A percentile compares a stretch with the other conserved stretches of the same genome.
Evolutionary conservation across 2,888 invertebrate genomes (phyloP).

Genomic region (Labia minor): DNA sequence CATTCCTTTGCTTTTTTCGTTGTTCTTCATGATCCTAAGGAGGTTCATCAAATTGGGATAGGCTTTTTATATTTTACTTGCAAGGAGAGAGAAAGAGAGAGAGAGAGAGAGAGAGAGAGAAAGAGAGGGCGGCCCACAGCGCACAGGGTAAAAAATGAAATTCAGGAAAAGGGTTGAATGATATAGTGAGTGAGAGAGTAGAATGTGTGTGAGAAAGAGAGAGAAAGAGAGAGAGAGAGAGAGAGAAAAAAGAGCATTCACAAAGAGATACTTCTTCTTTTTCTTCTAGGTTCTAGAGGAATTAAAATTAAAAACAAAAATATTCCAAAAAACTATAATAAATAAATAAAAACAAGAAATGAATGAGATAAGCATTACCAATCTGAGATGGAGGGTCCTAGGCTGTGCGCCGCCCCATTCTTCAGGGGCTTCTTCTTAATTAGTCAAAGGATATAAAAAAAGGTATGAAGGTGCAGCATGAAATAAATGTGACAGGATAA

Average conservation of each 20-base stretch:
- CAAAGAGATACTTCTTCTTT: neutral
- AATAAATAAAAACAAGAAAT: neutral
- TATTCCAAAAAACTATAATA: neutral
- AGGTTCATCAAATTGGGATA: constrained; percentile 17
- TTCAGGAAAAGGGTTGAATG: too few species aligned
- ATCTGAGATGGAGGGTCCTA: constrained; percentile 5
- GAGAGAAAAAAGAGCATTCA: neutral
- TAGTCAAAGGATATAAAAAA: neutral
- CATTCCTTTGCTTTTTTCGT: constrained; percentile 30
- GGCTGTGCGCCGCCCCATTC: constrained; percentile 5
- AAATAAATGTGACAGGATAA: neutral
- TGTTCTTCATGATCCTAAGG: constrained; percentile 21
- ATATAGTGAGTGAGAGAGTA: neutral
- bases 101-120: too few species aligned
- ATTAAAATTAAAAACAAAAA: neutral
- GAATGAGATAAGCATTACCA: neutral
- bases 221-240: neutral
- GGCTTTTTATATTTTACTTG: neutral
- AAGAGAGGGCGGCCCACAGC: constrained; percentile 13
- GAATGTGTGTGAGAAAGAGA: neutral
- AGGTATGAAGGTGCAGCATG: neutral
- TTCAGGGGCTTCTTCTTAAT: constrained; percentile 5
- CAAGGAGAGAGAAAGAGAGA: too few species aligned
- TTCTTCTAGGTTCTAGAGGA: neutral
- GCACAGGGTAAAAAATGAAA: too few species aligned